Base-by-base conservation (phyloP, 2,113 vertebrate genomes). In the Spermophilus dauricus region DNA sequence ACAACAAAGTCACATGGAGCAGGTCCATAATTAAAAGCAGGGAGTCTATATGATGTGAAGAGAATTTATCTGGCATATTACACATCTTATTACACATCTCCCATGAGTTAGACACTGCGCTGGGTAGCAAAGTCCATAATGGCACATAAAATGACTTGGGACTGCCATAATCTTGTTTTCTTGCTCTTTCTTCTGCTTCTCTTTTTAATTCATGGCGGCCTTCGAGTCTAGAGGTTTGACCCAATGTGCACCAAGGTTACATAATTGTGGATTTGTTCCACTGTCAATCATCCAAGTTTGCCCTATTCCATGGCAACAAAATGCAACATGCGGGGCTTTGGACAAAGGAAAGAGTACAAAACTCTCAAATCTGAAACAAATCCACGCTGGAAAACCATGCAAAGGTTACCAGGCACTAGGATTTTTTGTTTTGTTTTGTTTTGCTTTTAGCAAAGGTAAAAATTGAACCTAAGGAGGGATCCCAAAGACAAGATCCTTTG, bases 311-410 rank as follows among this genome's bases (percentile, higher is more conserved):
- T 75, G 77, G 26, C 70, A 87, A 51, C 84, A 63, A 39, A 95
- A 85, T 61, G 37, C 22, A 92, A 82, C 37, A 63, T 39, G 16
- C 16, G 67, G 90, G 58, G 70, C 63, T 86, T 81, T 53, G 32
- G 65, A 80, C 51, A 84, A 89, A 93, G 22, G 11, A 58, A 26
- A 84, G 39, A 86, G 42, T 83, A 89, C 34, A 92, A 90, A 45
- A 81, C 13, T 69, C 65, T 87, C 63, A 37, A 70, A 48, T 73
- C 67, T 86, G 76, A 45, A 92, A 76, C 10, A 93, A 94, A 97
- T 87, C 13, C 48, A 58, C 30, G 9, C n/a, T 81, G 61, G n/a
- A 77, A 91, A 80, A 45, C 45, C n/a, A 76, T 28, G 8, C 20
- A 78, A 70, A 95, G 20, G n/a, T 86, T 95, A 45, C 56, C 24